Percentiles rank a stretch among this genome's conserved stretches.
Conservation (phyloP, 2,113 vertebrate species). For the Proteles cristata region DNA sequence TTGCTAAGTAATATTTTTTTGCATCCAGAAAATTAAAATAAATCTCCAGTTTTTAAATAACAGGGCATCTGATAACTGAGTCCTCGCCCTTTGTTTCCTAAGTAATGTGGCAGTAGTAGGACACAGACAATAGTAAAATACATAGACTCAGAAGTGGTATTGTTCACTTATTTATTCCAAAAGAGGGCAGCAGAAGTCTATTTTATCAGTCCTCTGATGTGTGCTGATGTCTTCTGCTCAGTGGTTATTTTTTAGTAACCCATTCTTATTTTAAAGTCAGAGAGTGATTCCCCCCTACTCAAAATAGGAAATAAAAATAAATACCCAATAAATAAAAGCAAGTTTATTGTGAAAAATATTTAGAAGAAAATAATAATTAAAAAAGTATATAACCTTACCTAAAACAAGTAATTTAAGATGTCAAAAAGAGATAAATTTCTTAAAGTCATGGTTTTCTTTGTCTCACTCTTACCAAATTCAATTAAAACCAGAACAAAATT, state of each 20-base stretch:
- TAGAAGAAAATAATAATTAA: background rate
- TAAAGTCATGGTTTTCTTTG: conserved; percentile 44
- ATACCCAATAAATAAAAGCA: background rate
- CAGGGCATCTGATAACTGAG: conserved; percentile 6
- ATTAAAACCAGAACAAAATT: conserved; percentile 32
- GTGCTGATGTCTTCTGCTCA: conserved; percentile 58
- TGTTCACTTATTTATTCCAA: conserved; percentile 80
- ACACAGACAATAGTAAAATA: conserved; percentile 48
- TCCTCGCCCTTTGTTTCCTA: conserved; percentile 51
- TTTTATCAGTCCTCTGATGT: conserved; percentile 11
- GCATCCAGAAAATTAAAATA: background rate
- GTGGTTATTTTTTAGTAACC: conserved; percentile 43
- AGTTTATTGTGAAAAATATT: background rate
- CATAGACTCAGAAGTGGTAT: background rate
- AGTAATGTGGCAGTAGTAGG: background rate
- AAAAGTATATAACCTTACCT: background rate
- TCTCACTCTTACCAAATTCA: background rate
- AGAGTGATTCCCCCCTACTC: background rate
- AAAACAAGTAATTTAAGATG: background rate
- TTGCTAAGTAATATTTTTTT: conserved; percentile 12
- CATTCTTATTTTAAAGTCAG: conserved; percentile 24
- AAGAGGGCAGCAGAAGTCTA: conserved; percentile 88
- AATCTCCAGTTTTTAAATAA: background rate
- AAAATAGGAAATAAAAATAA: conserved; percentile 19
- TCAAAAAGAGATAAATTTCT: background rate